phyloP scores from a whole-genome alignment of 1,140 invertebrate species.

The Hyles euphorbiae region DNA sequence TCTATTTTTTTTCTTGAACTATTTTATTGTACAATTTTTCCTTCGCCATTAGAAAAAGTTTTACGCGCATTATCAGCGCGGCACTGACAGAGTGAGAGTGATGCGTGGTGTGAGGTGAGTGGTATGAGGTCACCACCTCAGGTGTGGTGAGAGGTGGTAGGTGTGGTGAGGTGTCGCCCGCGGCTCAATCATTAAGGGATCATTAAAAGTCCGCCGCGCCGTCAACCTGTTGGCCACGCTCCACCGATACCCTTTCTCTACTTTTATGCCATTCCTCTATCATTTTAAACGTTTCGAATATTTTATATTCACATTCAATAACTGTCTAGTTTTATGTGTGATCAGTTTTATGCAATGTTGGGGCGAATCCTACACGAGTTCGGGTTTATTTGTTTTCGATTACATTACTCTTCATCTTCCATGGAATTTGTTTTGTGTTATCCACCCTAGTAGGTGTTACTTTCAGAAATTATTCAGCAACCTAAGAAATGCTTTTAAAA shows the following conservation, averaged over 20 bases:
- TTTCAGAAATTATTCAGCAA: too few species aligned
- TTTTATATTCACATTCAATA: too few species aligned
- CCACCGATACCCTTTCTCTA: conserved; percentile 25
- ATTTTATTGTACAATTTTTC: neutral
- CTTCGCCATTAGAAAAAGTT: neutral
- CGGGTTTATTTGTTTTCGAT: too few species aligned
- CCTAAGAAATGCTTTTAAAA: too few species aligned
- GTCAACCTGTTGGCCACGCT: conserved; percentile 28
- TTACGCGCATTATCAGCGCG: neutral
- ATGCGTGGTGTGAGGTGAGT: conserved; percentile 1
- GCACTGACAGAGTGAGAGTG: neutral
- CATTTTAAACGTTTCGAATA: too few species aligned
- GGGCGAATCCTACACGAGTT: too few species aligned
- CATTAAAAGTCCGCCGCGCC: conserved; percentile 46
- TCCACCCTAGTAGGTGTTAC: too few species aligned
- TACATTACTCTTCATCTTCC: too few species aligned
- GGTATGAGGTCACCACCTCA: neutral
- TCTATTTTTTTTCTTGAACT: too few species aligned
- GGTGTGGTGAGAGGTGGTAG: neutral
- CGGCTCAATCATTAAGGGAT: conserved; percentile 66
- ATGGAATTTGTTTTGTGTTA: too few species aligned
- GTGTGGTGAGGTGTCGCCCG: conserved; percentile 20
- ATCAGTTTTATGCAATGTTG: too few species aligned
- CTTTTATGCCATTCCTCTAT: conserved; percentile 12
- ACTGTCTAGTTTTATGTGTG: too few species aligned